Evolutionary conservation across 2,113 vertebrate species (phyloP).

Genomic region (Tetrao urogallus): DNA sequence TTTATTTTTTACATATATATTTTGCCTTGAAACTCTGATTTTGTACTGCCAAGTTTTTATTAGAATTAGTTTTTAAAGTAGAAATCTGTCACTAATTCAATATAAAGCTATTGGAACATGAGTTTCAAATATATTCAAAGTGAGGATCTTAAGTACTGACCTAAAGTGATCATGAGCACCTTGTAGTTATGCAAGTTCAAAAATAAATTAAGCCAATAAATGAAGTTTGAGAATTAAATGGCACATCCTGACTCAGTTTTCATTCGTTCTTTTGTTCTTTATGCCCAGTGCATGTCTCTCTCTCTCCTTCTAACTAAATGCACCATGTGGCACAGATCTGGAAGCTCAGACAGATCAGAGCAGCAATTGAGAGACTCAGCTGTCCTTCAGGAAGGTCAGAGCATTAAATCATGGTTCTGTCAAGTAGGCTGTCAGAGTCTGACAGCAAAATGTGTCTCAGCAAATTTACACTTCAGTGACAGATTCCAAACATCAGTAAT

Average conservation of each 20-base stretch:
- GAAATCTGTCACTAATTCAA: not conserved
- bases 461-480: not conserved
- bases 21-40: not conserved
- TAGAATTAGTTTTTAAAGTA: slow-evolving; percentile 19
- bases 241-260: not conserved
- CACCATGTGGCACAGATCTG: not conserved
- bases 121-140: slow-evolving; percentile 3
- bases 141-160: not conserved
- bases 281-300: not conserved
- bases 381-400: not conserved
- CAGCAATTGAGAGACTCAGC: accelerated
- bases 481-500: not conserved
- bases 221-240: not conserved
- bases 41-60: not conserved
- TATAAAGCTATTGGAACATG: not conserved
- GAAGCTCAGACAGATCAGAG: not conserved
- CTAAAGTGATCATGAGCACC: not conserved
- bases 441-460: not conserved
- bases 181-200: not conserved
- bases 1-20: not conserved
- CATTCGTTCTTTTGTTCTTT: not conserved
- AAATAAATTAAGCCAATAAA: slow-evolving; percentile 3
- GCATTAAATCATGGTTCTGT: not conserved
- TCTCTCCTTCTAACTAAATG: not conserved
- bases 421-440: accelerated